Evolutionary conservation across 2,113 vertebrate species (phyloP).

Genomic region (Sakesphorus luctuosus): DNA sequence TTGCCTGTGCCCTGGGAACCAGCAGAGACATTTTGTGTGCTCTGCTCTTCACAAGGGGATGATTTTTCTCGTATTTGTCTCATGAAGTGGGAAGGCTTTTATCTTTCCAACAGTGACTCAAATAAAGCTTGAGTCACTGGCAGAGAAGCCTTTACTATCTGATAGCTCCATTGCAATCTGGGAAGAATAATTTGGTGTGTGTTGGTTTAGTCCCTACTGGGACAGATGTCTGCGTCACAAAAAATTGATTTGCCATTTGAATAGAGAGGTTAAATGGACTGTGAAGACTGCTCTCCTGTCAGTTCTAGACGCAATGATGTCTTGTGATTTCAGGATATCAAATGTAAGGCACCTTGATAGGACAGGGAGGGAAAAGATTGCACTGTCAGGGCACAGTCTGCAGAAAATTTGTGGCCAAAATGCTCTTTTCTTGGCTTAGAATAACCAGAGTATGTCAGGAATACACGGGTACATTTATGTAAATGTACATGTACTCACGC

Average conservation of each 20-base stretch:
- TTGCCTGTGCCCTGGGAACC: background rate
- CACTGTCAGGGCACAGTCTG: background rate
- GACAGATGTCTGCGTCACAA: conserved; percentile 40
- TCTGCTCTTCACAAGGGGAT: background rate
- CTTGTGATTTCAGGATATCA: conserved; percentile 33
- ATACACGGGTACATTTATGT: background rate
- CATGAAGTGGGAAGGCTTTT: background rate
- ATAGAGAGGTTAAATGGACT: conserved; percentile 56
- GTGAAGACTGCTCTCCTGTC: conserved; percentile 52
- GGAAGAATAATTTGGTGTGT: conserved; percentile 37
- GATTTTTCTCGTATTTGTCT: conserved; percentile 23
- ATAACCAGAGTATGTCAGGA: background rate
- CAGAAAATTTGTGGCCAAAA: background rate
- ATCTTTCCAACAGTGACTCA: conserved; percentile 28
- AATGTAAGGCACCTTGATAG: conserved; percentile 13
- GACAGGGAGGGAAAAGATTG: background rate
- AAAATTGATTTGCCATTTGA: conserved; percentile 35
- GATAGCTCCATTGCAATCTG: conserved; percentile 39
- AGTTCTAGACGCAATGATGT: background rate
- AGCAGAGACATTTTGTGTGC: background rate
- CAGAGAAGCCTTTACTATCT: conserved; percentile 1
- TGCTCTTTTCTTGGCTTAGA: background rate
- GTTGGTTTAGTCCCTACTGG: conserved; percentile 53
- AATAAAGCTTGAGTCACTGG: conserved; percentile 28
- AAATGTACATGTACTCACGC: background rate